Evolutionary conservation across 37 sponge, comb jelly and placozoan species (phyloP).

Genomic region (Ephydatia muelleri): DNA sequence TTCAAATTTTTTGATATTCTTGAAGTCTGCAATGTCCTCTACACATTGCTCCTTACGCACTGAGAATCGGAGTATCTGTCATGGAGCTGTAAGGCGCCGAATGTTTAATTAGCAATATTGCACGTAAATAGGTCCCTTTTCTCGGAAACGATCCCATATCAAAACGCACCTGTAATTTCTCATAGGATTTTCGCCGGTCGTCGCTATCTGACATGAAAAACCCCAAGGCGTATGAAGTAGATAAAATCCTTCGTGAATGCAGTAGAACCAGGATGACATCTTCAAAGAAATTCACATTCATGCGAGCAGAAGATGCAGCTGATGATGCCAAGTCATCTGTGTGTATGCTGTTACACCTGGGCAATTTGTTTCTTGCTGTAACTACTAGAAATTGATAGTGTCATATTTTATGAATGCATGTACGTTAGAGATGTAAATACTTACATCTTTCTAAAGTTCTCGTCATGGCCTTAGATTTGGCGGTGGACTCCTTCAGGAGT

Average conservation of each 20-base stretch:
- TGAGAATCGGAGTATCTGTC: no score
- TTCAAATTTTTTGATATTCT: no score
- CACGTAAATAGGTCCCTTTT: neutral
- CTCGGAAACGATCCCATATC: no score
- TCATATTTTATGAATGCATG: neutral
- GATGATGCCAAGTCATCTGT: neutral
- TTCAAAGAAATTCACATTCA: conserved; percentile 58
- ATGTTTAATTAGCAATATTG: neutral
- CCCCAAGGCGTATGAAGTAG: conserved; percentile 66
- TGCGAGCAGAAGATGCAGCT: neutral
- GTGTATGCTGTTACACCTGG: neutral
- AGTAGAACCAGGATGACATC: conserved; percentile 50
- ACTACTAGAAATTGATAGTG: no score
- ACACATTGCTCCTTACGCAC: no score
- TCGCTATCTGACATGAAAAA: conserved; percentile 41
- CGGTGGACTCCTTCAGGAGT: conserved; percentile 38
- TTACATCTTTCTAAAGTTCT: neutral
- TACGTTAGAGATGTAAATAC: neutral
- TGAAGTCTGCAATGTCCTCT: no score
- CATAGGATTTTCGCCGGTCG: conserved; percentile 9
- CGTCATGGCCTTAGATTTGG: conserved; percentile 27
- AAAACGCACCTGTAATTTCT: conserved; percentile 31
- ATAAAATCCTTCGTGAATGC: conserved; percentile 51
- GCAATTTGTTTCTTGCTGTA: neutral
- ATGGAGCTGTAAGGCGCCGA: no score